A percentile compares a stretch with the other conserved stretches of the same genome.
Evolutionary conservation across 2,797 vertebrate species (phyloP).

Genomic region (Rhabdophis nuchalis): DNA sequence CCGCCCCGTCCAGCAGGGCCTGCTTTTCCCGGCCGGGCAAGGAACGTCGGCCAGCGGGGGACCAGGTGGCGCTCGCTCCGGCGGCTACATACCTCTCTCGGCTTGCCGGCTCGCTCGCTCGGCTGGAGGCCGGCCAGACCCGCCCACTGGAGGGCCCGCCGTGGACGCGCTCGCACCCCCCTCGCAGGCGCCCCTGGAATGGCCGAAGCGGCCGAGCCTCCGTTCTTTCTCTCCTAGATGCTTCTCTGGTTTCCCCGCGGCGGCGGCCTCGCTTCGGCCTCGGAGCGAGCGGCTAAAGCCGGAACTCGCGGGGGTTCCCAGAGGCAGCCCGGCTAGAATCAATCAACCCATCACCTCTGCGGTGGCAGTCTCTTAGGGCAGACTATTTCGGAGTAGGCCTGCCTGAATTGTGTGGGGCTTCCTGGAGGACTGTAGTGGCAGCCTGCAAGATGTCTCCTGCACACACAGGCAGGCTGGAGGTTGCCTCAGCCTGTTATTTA

Average conservation of each 20-base stretch:
- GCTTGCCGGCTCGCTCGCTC: not conserved
- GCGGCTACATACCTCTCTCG: not conserved
- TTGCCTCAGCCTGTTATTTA: not conserved
- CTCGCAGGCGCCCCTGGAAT: not conserved
- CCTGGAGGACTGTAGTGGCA: not conserved
- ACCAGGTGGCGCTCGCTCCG: not conserved
- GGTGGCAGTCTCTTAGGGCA: not conserved
- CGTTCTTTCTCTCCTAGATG: not conserved
- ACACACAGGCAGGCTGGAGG: not conserved
- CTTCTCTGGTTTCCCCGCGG: not conserved
- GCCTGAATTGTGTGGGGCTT: not conserved
- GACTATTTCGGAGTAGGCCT: not conserved
- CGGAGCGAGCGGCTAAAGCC: not conserved
- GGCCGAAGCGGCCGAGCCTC: not conserved
- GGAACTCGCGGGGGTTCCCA: not conserved
- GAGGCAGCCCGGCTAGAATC: not conserved
- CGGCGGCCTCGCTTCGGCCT: not conserved
- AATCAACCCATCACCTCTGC: not conserved
- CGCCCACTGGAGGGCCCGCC: not conserved
- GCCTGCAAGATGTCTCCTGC: not conserved
- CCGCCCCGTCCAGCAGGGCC: constrained; percentile 9
- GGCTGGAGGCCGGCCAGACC: not conserved
- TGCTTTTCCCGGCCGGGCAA: not conserved
- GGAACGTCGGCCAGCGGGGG: not conserved
- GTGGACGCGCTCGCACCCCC: not conserved